Evolutionary conservation across 2,888 invertebrate genomes (phyloP), one percentile per base, ranked within the genome.

Genomic region (Eustalomyia histrio): DNA sequence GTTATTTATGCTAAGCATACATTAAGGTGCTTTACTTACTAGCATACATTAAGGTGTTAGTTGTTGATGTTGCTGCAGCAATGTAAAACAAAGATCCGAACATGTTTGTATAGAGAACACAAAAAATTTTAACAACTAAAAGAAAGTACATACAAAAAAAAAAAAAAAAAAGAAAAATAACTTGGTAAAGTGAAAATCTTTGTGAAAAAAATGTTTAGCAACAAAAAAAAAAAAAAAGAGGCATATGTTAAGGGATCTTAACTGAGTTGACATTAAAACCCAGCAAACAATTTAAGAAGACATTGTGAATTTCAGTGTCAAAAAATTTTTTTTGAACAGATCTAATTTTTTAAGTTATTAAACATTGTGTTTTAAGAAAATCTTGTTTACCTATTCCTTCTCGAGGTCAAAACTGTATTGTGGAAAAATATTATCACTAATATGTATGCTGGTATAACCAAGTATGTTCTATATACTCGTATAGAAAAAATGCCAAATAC

Each of bases 11-110:
- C n/a, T 39, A 4, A n/a, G 43, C 43, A 47, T 47, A 47, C 43
- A 47, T n/a, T 14, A 14, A 47, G n/a, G 43, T 5, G n/a, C 43
- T 47, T 47, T 47, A 14, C 43, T 47, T 47, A n/a, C 43, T 8
- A 61, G 65, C 71, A 71, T 72, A 75, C 65, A 71, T 75, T 80
- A 18, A 75, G 69, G 71, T 57, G 71, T 53, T 67, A 6, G 24
- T 24, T 16, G 53, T 5, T 52, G 8, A 14, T 17, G 24, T 24
- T 16, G 24, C 4, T 52, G 4, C 29, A 14, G 52, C 61, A 61
- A 21, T 17, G 43, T 39, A 52, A 58, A 52, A 52, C 43, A 21
- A 67, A 35, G 60, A 7, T 55, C 21, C 21, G 1, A 7, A 0
- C 2, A n/a, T 12, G 21, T 24, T 58, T 24, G 24, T 17, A 52